Evolutionary conservation across 35 echinoderm and acorn worm genomes (phyloP), one percentile per base, ranked within the genome.

Genomic region (Heliocidaris tuberculata): DNA sequence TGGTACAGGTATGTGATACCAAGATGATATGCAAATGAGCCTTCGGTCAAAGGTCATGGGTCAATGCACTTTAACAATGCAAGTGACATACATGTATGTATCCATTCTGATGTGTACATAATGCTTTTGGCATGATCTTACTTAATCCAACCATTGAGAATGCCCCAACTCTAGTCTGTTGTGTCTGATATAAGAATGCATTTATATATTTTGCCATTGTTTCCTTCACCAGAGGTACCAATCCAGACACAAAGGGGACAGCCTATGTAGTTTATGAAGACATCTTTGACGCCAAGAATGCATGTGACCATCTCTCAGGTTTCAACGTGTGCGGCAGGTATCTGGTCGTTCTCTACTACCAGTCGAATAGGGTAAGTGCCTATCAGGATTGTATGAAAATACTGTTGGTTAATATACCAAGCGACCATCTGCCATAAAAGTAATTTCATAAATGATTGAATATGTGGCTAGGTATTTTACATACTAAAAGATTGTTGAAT

Each of bases 231-330:
- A 99, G 98, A 59, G 98, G 98, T n/a, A 95, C 95, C 48, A 94
- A 95, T 50, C 94, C 98, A 61, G 98, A 99, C 94, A 99, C 98
- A 85, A 99, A 97, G 91, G 98, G 98, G 0, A 99, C 98, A 92
- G 98, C 98, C 27, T 99, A 99, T 92, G 98, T 99, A 8, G 94
- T 99, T 2, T 99, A 99, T 94, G 98, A 99, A 93, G 98, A 99
- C 88, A 99, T 99, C 88, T 99, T 99, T 94, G 96, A 99, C 96
- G 97, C 98, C 78, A 99, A 99, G 92, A 99, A 97, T 94, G 97
- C 98, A 4, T 99, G 98, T 60, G 98, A 99, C 86, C 98, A 99
- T 93, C 90, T 99, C 30, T 99, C 98, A 48, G 98, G 98, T 19
- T 99, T 99, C 94, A 99, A 99, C 61, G 98, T 99, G 21, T 99